phyloP scores from a whole-genome alignment of 2,888 invertebrate species.

The Steromphala cineraria region DNA sequence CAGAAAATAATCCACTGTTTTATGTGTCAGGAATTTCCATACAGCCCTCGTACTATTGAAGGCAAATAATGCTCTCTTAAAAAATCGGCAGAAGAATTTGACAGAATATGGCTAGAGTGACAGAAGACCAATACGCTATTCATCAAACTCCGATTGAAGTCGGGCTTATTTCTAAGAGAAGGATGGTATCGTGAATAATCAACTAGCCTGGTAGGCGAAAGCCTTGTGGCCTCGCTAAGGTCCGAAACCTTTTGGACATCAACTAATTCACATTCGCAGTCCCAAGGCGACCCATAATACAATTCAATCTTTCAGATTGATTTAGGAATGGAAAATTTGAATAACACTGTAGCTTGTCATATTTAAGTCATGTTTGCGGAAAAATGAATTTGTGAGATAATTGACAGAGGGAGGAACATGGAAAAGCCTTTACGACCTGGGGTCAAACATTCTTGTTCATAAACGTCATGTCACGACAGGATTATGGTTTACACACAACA shows the following conservation, averaged over 20 bases:
- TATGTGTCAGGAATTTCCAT: background rate
- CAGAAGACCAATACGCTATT: slow-evolving; percentile 13
- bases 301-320: slow-evolving; percentile 8
- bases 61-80: background rate
- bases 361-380: background rate
- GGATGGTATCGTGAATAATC: background rate
- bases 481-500: no score
- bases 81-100: slow-evolving; percentile 12
- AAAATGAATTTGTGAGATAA: background rate
- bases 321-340: slow-evolving; percentile 16
- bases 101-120: background rate
- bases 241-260: background rate
- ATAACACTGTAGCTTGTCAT: background rate
- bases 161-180: background rate
- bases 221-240: background rate
- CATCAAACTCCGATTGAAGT: background rate
- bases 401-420: background rate
- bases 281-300: background rate
- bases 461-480: no score
- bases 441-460: background rate
- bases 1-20: slow-evolving; percentile 1
- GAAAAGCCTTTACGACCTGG: background rate
- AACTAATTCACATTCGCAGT: background rate
- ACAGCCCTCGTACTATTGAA: background rate
- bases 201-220: no score